Conservation (phyloP, 1,140 invertebrate genomes). For the Callitettix versicolor region DNA sequence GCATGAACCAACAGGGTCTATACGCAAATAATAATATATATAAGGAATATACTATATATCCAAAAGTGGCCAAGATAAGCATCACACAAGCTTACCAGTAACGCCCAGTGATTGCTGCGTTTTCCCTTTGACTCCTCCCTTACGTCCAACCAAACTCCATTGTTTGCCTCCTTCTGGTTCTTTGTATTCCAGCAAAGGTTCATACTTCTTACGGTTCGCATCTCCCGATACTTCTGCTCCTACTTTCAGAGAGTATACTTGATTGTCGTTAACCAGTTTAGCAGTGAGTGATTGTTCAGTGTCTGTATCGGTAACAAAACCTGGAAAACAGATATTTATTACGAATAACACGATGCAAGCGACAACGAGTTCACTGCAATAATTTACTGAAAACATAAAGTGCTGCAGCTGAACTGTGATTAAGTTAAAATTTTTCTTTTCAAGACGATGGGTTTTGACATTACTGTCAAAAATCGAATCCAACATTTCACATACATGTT, state of each 20-base stretch:
- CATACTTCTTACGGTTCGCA: slow-evolving; percentile 41
- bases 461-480: too few relatives aligned
- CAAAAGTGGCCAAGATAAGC: too few relatives aligned
- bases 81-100: slow-evolving; percentile 1
- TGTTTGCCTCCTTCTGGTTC: slow-evolving; percentile 34
- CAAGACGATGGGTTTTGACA: too few relatives aligned
- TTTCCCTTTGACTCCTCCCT: slow-evolving; percentile 28
- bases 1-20: too few relatives aligned
- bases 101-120: slow-evolving; percentile 5
- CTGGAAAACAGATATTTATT: slow-evolving; percentile 5
- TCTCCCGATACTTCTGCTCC: slow-evolving; percentile 47
- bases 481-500: too few relatives aligned
- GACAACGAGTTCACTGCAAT: too few relatives aligned
- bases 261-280: slow-evolving; percentile 43
- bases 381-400: too few relatives aligned
- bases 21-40: too few relatives aligned
- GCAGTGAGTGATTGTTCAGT: slow-evolving; percentile 43
- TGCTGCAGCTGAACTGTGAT: too few relatives aligned
- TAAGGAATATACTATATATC: neutral
- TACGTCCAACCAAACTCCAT: slow-evolving; percentile 28
- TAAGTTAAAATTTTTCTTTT: too few relatives aligned
- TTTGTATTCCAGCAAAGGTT: slow-evolving; percentile 56
- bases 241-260: slow-evolving; percentile 46
- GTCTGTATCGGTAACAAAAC: slow-evolving; percentile 37
- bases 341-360: too few relatives aligned